Base-by-base conservation (phyloP, 2,113 vertebrate species). In the Cyprinodon brontotheroides region DNA sequence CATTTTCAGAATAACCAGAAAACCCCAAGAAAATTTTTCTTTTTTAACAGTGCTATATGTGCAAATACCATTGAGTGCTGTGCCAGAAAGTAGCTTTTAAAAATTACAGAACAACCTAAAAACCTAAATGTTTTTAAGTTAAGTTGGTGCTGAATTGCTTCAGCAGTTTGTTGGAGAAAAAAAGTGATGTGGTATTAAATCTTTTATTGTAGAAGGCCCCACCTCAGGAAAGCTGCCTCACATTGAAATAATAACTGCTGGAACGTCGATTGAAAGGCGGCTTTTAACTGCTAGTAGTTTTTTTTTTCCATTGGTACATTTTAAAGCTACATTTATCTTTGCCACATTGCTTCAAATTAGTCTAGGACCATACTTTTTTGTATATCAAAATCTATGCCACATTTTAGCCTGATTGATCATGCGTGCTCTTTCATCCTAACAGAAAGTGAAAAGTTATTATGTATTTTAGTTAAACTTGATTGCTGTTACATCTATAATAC, bases 401-500 rank as follows among this genome's bases (percentile, higher is more conserved):
- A 20, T 20, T 57, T n/a, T n/a, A 9, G 9, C 50, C 50, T 9
- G 17, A 53, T 13, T 53, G 5, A 53, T 53, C 15, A 57, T 20
- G 17, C 15, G 17, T 20, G 17, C 6, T 57, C 17, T 57, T 57
- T 57, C 50, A 57, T 15, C 50, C 4, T 57, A 57, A 57, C 50
- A 57, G 2, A 8, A 57, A 57, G 17, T n/a, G 20, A 57, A 57
- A 57, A 57, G 17, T 17, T 57, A 63, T 78, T 57, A 80, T 77
- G 69, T 74, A 77, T 83, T 81, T 84, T 22, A 37, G 67, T 80
- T 60, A 71, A 66, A 75, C 65, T 72, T 65, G 40, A 86, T 77
- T 70, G 72, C 62, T 79, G 63, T 20, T 20, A 74, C 17, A 72
- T 79, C 61, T 62, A 72, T 47, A 20, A 60, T 75, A 72, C 61